These are phyloP conservation scores for Ophion obscuratus DNA, from an alignment of 2,888 invertebrate genomes.

Conservation along the genomic window DNA sequence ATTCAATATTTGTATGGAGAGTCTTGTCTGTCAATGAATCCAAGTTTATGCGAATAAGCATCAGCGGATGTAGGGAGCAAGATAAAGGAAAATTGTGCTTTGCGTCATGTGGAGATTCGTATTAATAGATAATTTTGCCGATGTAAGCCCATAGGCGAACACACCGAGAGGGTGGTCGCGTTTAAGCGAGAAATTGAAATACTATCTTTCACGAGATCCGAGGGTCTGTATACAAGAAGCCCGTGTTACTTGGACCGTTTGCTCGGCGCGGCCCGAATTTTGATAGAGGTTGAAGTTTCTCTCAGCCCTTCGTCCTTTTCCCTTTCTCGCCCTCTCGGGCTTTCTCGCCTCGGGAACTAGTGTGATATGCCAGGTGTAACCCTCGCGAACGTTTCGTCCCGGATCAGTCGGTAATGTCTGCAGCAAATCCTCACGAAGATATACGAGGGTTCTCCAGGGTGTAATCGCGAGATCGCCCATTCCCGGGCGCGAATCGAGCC, in stretches of 20 bases:
- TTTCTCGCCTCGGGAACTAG: constrained; percentile 8
- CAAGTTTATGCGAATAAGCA: neutral
- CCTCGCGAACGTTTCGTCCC: constrained; percentile 49
- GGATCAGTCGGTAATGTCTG: constrained; percentile 61
- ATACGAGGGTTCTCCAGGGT: constrained; percentile 59
- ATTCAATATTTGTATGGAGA: too few species aligned
- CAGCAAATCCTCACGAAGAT: constrained; percentile 60
- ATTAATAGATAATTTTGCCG: constrained; percentile 24
- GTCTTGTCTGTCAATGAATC: too few species aligned
- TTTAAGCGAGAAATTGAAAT: constrained; percentile 62
- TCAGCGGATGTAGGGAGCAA: neutral
- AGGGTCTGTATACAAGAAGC: constrained; percentile 37
- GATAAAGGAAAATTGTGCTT: constrained; percentile 14
- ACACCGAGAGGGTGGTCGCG: constrained; percentile 20
- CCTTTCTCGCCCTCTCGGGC: constrained; percentile 5
- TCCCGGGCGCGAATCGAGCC: constrained; percentile 49
- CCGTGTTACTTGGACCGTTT: constrained; percentile 44
- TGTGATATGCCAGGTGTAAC: constrained; percentile 48
- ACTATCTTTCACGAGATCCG: constrained; percentile 55
- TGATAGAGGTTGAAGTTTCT: constrained; percentile 34
- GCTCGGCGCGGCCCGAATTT: constrained; percentile 46
- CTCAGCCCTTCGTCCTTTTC: neutral
- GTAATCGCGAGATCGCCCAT: constrained; percentile 54
- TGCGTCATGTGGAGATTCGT: constrained; percentile 9
- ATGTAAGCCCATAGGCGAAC: constrained; percentile 19